phyloP scores from a whole-genome alignment of 2,888 invertebrate species.

The Hymenopus coronatus region DNA sequence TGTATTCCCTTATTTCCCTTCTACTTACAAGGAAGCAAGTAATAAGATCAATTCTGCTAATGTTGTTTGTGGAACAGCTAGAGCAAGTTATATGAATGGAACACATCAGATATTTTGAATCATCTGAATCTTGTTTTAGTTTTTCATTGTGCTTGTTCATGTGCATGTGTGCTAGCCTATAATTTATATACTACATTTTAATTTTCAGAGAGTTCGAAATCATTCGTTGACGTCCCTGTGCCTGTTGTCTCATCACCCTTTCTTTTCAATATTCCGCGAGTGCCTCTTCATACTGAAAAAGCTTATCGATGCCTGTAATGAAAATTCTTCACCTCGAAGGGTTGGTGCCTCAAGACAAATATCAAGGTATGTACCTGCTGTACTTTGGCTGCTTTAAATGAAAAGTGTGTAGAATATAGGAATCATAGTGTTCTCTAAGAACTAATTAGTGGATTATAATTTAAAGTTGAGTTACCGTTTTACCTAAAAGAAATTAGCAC shows the following conservation, averaged over 20 bases:
- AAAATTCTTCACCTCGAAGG: constrained; percentile 82
- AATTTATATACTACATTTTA: not conserved
- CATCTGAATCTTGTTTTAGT: no score
- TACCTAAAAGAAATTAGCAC: no score
- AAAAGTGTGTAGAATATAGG: not conserved
- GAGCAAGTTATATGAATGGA: no score
- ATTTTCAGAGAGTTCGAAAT: constrained; percentile 71
- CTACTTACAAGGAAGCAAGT: no score
- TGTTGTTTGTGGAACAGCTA: no score
- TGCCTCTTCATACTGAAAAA: constrained; percentile 94
- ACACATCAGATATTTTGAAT: no score
- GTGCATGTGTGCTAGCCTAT: no score
- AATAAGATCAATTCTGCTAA: no score
- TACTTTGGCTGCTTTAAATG: not conserved
- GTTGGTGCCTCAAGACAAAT: constrained; percentile 85
- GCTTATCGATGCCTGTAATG: constrained; percentile 96
- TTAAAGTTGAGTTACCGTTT: no score
- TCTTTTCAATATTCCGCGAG: constrained; percentile 97
- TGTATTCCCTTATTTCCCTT: no score
- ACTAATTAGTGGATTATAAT: no score
- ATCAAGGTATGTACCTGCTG: constrained; percentile 61
- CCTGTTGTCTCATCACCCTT: constrained; percentile 97
- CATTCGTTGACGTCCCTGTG: constrained; percentile 96
- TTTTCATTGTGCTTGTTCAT: no score
- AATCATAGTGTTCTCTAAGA: not conserved